Conservation (phyloP, 2,888 invertebrate species). For the Galeopsomyia nigrocyanea region DNA sequence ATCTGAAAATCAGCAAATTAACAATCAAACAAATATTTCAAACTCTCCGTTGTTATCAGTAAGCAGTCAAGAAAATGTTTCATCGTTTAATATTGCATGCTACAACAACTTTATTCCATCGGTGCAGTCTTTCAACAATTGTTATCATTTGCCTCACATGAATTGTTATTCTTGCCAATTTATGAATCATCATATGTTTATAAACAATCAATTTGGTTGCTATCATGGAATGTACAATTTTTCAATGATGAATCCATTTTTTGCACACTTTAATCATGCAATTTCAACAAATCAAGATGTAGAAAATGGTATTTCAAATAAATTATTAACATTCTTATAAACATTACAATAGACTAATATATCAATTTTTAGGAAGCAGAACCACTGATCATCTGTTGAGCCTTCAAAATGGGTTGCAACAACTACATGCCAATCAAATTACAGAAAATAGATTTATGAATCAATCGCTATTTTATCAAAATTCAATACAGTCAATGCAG, state of each 20-base stretch:
- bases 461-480: too few relatives aligned
- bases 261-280: neutral
- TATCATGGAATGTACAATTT: slow-evolving; percentile 1
- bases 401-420: too few relatives aligned
- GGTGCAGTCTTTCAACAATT: neutral
- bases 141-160: neutral
- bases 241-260: neutral
- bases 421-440: too few relatives aligned
- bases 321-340: too few relatives aligned
- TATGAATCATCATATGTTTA: neutral
- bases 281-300: too few relatives aligned
- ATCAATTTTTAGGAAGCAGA: too few relatives aligned
- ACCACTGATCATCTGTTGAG: too few relatives aligned
- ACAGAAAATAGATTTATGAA: too few relatives aligned
- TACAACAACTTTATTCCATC: neutral
- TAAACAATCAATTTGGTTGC: neutral
- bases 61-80: neutral
- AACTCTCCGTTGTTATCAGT: neutral
- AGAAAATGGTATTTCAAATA: too few relatives aligned
- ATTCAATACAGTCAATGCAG: too few relatives aligned
- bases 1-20: neutral
- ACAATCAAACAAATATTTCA: neutral
- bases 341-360: too few relatives aligned
- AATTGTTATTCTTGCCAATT: neutral
- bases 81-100: neutral